Evolutionary conservation across 1,140 invertebrate genomes (phyloP), one percentile per base, ranked within the genome.

Genomic region (Frieseomelitta varia): DNA sequence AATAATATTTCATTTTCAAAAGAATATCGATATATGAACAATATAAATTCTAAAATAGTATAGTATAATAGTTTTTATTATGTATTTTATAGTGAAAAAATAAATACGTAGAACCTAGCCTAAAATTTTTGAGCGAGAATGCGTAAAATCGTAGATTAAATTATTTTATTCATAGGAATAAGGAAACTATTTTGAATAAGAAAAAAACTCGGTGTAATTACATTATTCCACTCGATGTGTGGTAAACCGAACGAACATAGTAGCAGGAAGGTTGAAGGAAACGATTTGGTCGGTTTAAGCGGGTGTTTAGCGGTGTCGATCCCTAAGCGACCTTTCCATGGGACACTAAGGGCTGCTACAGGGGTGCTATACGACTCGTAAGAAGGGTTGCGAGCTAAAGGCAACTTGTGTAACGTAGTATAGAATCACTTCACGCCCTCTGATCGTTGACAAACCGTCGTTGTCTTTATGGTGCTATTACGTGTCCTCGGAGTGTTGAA

Each of bases 291-390:
- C 77, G 79, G 79, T 90, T 90, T 90, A 91, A 93, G 89, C 88
- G 87, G 85, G 85, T 91, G 91, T 93, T 93, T 92, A 93, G 88
- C 90, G 90, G 85, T 88, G 86, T 84, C 87, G 87, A 89, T 92
- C 90, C 90, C 91, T 58, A 79, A 73, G 76, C 86, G 91, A 87
- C 87, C 88, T 86, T 91, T 92, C 88, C 82, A 78, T 56, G 72
- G 86, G 87, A 88, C 87, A 84, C 84, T 91, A 90, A 92, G 85
- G 88, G 85, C 83, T 76, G 87, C 85, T 87, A 88, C 6, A 85
- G 88, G 85, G 88, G 65, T n/a, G 85, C 76, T 63, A 87, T 89
- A 90, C 86, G 89, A 79, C 84, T 86, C 71, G 84, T 88, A 86
- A 84, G 34, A 63, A 63, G 80, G 58, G 67, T 67, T 78, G 39